Evolutionary conservation across 2,113 vertebrate species (phyloP).

Genomic region (rabbit (Oryctolagus cuniculus)): DNA sequence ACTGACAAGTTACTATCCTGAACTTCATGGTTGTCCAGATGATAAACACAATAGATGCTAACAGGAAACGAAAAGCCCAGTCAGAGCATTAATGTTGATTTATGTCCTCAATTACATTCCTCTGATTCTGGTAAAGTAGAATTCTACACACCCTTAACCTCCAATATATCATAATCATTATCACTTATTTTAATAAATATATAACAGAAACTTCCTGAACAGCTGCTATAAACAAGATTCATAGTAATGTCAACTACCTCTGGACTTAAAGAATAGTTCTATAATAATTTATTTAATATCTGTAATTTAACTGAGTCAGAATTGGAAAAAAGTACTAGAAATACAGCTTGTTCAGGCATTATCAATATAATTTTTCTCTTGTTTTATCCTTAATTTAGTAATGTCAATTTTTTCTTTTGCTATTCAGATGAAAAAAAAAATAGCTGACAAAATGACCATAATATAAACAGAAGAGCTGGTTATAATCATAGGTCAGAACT

Average conservation of each 20-base stretch:
- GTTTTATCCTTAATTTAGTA: slow-evolving; percentile 37
- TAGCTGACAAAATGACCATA: slow-evolving; percentile 24
- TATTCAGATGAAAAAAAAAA: background rate
- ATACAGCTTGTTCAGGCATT: background rate
- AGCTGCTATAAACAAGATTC: background rate
- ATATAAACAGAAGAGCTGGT: background rate
- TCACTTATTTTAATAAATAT: slow-evolving; percentile 52
- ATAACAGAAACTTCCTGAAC: slow-evolving; percentile 51
- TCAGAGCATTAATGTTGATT: slow-evolving; percentile 58
- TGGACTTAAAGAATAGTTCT: slow-evolving; percentile 49
- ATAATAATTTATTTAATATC: slow-evolving; percentile 36
- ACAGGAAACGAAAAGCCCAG: slow-evolving; percentile 76
- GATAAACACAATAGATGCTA: slow-evolving; percentile 97
- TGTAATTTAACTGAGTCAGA: slow-evolving; percentile 57
- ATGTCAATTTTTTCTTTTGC: slow-evolving; percentile 39
- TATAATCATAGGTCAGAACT: background rate
- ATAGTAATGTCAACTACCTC: background rate
- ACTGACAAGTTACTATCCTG: slow-evolving; percentile 96
- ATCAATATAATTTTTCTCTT: background rate
- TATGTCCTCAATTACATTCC: background rate
- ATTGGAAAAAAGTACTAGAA: slow-evolving; percentile 54
- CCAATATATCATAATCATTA: background rate
- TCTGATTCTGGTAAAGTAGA: background rate
- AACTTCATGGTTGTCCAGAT: slow-evolving; percentile 99
- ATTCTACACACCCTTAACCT: background rate